Evolutionary conservation across 2,888 invertebrate species (phyloP).

Genomic region (Microctonus aethiopoides): DNA sequence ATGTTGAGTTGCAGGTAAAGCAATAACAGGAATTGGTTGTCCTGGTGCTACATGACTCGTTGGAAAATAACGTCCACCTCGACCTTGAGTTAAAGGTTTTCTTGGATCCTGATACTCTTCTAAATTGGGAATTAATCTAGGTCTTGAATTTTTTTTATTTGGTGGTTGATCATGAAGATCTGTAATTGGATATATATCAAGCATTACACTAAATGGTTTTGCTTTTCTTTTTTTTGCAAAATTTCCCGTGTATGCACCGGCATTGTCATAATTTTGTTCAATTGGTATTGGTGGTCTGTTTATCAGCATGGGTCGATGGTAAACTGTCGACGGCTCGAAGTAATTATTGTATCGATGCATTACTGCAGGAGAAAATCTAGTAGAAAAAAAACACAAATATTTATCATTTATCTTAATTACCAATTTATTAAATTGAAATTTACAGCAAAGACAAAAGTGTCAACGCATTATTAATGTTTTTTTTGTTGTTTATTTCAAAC

Average conservation of each 20-base stretch:
- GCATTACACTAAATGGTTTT: constrained; percentile 74
- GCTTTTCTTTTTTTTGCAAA: constrained; percentile 53
- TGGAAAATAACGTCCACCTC: constrained; percentile 48
- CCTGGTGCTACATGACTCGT: constrained; percentile 23
- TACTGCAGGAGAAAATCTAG: constrained; percentile 61
- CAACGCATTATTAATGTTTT: too few species aligned
- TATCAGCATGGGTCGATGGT: constrained; percentile 49
- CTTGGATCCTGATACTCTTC: constrained; percentile 53
- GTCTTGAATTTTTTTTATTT: constrained; percentile 49
- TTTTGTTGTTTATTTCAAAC: constrained; percentile 45
- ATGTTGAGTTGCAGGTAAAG: constrained; percentile 45
- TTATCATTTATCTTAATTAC: not conserved
- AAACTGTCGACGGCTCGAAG: constrained; percentile 47
- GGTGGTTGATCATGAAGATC: constrained; percentile 55
- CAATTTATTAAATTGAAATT: not conserved
- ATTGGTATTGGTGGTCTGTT: constrained; percentile 36
- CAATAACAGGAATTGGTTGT: constrained; percentile 48
- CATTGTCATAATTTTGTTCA: constrained; percentile 50
- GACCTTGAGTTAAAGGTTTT: constrained; percentile 48
- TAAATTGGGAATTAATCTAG: constrained; percentile 33
- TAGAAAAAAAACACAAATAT: not conserved
- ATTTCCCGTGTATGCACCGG: constrained; percentile 38
- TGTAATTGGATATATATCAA: constrained; percentile 74
- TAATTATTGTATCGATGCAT: constrained; percentile 57
- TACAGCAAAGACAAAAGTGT: constrained; percentile 20